Conservation (phyloP, 1,140 invertebrate species). For the Mycetomoellerius zeteki region DNA sequence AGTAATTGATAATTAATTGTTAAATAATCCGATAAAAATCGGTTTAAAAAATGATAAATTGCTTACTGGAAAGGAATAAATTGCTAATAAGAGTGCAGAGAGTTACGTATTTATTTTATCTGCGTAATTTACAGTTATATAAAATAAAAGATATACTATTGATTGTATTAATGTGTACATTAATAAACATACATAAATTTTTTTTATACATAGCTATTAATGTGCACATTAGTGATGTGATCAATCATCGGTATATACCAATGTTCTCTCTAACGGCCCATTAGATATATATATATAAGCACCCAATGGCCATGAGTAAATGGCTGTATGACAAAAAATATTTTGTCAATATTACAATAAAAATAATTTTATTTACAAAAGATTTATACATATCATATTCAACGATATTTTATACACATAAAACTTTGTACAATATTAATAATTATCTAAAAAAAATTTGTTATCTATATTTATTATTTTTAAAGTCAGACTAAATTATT, state of each 20-base stretch:
- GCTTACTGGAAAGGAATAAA: neutral
- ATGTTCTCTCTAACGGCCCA: neutral
- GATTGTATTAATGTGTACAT: neutral
- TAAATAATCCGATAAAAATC: neutral
- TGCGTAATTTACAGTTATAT: slow-evolving; percentile 12
- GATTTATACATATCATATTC: slow-evolving; percentile 26
- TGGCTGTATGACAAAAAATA: neutral
- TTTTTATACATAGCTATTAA: neutral
- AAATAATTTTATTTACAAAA: slow-evolving; percentile 62
- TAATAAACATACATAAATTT: slow-evolving; percentile 15
- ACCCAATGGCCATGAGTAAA: neutral
- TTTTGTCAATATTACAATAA: slow-evolving; percentile 47
- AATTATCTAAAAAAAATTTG: neutral
- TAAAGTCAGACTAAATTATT: slow-evolving; percentile 2
- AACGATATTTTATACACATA: slow-evolving; percentile 24
- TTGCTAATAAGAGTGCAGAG: neutral
- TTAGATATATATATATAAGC: neutral
- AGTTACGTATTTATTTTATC: neutral
- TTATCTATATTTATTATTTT: slow-evolving; percentile 13
- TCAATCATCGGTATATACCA: neutral
- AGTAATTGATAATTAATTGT: slow-evolving; percentile 4
- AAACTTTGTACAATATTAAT: slow-evolving; percentile 11
- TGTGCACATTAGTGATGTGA: neutral
- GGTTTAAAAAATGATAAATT: slow-evolving; percentile 2
- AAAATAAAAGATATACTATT: neutral